A percentile compares a stretch with the other conserved stretches of the same genome.
Evolutionary conservation across 2,113 vertebrate genomes (phyloP).

Genomic region (Chiloscyllium plagiosum): DNA sequence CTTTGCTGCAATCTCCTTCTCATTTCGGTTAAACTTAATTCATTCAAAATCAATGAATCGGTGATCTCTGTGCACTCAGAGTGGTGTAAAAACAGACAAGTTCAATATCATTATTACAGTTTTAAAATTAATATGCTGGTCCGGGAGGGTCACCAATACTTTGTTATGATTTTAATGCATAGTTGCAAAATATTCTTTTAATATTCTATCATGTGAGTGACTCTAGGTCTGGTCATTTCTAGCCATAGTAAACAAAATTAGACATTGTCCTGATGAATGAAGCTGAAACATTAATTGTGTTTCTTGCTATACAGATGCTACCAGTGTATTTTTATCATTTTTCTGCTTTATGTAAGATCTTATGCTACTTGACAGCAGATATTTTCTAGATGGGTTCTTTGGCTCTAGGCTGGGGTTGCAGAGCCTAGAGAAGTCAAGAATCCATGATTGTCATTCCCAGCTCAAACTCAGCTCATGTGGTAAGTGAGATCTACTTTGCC

Average conservation of each 20-base stretch:
- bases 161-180: not conserved
- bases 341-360: not conserved
- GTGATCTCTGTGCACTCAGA: conserved; percentile 21
- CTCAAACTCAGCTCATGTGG: no score
- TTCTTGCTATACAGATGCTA: not conserved
- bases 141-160: not conserved
- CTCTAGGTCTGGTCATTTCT: not conserved
- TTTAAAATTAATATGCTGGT: conserved; percentile 7
- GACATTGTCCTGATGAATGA: not conserved
- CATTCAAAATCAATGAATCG: conserved; percentile 15
- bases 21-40: conserved; percentile 11
- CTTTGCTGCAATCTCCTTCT: conserved; percentile 4
- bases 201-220: not conserved
- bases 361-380: not conserved
- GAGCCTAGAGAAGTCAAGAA: no score
- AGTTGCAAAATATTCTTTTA: conserved; percentile 13
- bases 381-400: not conserved
- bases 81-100: not conserved
- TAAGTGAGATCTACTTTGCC: no score
- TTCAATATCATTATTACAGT: conserved; percentile 15
- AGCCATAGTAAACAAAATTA: not conserved
- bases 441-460: no score
- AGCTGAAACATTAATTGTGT: not conserved
- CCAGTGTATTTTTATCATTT: not conserved
- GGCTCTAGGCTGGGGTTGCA: no score